These are phyloP conservation scores for Lacerta agilis DNA, from an alignment of 2,797 vertebrate genomes.

Conservation along the genomic window DNA sequence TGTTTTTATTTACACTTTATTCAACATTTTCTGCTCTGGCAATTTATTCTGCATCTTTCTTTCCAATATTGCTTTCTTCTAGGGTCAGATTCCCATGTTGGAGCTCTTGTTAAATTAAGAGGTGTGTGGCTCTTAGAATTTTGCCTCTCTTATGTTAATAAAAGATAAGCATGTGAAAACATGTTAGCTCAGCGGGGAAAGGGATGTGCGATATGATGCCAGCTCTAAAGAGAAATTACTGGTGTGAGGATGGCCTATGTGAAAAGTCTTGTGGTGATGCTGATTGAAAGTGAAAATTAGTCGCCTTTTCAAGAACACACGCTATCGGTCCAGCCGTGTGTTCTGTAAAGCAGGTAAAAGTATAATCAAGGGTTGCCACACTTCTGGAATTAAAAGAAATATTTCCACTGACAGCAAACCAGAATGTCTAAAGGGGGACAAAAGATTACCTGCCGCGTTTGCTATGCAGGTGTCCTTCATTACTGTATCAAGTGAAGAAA, in stretches of 20 bases:
- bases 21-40: conserved; percentile 17
- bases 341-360: conserved; percentile 66
- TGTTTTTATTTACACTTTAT: conserved; percentile 27
- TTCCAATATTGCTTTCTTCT: conserved; percentile 51
- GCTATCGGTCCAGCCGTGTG: conserved; percentile 46
- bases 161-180: conserved; percentile 75
- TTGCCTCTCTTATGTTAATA: conserved; percentile 65
- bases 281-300: conserved; percentile 79
- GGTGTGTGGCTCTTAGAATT: conserved; percentile 54
- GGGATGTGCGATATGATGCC: conserved; percentile 64
- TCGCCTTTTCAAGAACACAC: conserved; percentile 58
- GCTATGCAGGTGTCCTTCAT: neutral
- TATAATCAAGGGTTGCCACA: conserved; percentile 45
- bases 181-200: conserved; percentile 75
- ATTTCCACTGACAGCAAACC: conserved; percentile 38
- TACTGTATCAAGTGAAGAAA: neutral
- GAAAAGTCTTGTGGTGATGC: conserved; percentile 76
- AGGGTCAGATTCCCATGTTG: conserved; percentile 36
- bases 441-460: conserved; percentile 13
- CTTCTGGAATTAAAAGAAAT: conserved; percentile 49
- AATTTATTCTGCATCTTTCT: conserved; percentile 36
- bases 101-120: conserved; percentile 61
- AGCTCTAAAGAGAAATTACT: conserved; percentile 77
- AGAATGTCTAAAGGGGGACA: conserved; percentile 26
- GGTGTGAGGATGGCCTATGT: conserved; percentile 65